A percentile compares a stretch with the other conserved stretches of the same genome.
Conservation (phyloP, 2,113 vertebrate species). For the Pundamilia nyererei region DNA sequence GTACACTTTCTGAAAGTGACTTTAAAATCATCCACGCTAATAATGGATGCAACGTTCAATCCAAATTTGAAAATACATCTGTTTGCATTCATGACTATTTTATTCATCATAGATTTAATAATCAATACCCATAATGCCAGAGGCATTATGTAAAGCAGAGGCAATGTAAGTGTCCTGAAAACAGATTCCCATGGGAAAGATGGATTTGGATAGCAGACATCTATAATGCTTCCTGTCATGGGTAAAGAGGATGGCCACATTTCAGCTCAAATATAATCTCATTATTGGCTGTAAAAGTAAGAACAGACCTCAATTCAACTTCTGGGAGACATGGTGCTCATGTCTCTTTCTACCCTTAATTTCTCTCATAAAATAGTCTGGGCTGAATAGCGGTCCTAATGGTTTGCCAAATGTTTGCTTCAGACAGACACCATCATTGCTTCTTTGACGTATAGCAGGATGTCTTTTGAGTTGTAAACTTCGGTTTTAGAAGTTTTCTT, state of each 20-base stretch:
- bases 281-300: slow-evolving; percentile 64
- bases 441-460: not conserved
- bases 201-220: slow-evolving; percentile 24
- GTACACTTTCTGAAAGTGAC: not conserved
- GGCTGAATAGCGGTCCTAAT: slow-evolving; percentile 55
- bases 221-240: slow-evolving; percentile 18
- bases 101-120: slow-evolving; percentile 6
- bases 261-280: slow-evolving; percentile 57
- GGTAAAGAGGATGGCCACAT: slow-evolving; percentile 26
- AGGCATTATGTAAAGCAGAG: slow-evolving; percentile 28
- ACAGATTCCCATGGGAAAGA: slow-evolving; percentile 27
- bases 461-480: not conserved
- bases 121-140: slow-evolving; percentile 26
- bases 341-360: slow-evolving; percentile 45
- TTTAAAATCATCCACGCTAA: not conserved
- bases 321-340: slow-evolving; percentile 44
- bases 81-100: not conserved
- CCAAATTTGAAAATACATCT: not conserved
- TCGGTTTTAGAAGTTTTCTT: not conserved
- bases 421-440: slow-evolving; percentile 2
- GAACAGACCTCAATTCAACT: slow-evolving; percentile 50
- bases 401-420: slow-evolving; percentile 27
- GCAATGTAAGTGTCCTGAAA: slow-evolving; percentile 3
- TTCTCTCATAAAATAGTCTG: slow-evolving; percentile 61
- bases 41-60: not conserved